Evolutionary conservation across 2,113 vertebrate species (phyloP), one percentile per base, ranked within the genome.

Genomic region (Menidia beryllina): DNA sequence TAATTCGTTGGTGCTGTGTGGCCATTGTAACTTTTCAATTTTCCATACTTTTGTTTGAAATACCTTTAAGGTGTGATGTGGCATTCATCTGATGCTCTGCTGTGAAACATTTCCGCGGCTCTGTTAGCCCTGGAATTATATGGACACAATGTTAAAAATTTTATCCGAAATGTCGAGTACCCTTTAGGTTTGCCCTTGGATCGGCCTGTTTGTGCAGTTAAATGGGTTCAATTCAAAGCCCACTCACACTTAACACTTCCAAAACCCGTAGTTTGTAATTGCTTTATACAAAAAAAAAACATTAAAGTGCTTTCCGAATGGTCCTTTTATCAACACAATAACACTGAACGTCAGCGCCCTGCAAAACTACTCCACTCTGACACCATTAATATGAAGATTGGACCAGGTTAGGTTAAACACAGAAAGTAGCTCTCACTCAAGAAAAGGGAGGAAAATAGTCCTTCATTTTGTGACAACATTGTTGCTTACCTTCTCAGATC

Each of bases 1-100:
- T 92, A 93, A 89, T 93, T 91, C 83, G 86, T 85, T 89, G 86
- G 71, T 86, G 86, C 78, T 88, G 65, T 90, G 88, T 87, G 84
- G 86, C 91, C 80, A 88, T 86, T 89, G 88, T 87, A 84, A 77
- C 72, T 92, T 94, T 94, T 91, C 85, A 92, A 91, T 92, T 90
- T 89, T 52, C 76, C 54, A 77, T 79, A 89, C 84, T 92, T 89
- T 88, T 79, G 68, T 93, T 88, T 88, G 77, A 92, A 91, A 92
- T 81, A 82, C 85, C 83, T 85, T 88, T 82, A 92, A 82, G 79
- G 84, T 86, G 75, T 85, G 82, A 79, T 84, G 70, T 79, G 67
- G 68, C 81, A 69, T 86, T 83, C 38, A 58, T 77, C 54, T 84
- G 79, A 78, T 71, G 65, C 86, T 84, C 79, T 76, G 72, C 63